Base-by-base conservation (phyloP, 2,113 vertebrate species). In the Oceanites oceanicus region DNA sequence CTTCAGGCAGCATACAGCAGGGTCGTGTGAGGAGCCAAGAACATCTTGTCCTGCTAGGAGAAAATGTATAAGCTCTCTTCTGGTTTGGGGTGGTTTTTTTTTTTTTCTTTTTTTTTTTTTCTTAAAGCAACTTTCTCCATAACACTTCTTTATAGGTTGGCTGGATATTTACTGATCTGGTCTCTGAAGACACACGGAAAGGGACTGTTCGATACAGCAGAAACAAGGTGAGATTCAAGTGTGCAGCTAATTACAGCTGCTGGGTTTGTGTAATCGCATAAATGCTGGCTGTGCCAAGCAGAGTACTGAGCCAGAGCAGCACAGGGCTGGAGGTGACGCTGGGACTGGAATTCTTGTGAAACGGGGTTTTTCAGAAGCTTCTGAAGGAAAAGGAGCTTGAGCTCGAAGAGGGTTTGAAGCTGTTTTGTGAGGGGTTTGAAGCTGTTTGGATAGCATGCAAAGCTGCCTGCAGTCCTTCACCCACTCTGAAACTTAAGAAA, bases 151-250 rank as follows among this genome's bases (percentile, higher is more conserved):
- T 92, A 70, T 62, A 99, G 99, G 99, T 99, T 78, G 99, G 99
- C 61, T 99, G 99, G 99, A 99, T 99, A 97, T 99, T 99, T 92
- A 99, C 99, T 34, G 99, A 99, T 92, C 98, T 99, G 58, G 97
- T 99, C 62, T 99, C 99, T 1, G 99, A 99, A 95, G 99, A 99
- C 72, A 99, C 99, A 10, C 99, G 99, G 91, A 99, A 99, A 98
- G 99, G 99, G 7, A 99, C 99, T 0, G 99, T 99, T 73, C 98
- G 99, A 38, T 99, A 99, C 98, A 98, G 98, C 79, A 98, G 99
- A 59, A 99, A 99, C 96, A 98, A 99, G 98, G 99, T 99, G 95
- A 98, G 98, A 8, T 14, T 75, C 40, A 25, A 72, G 44, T 0
- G 17, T 65, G 58, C 55, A 34, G 59, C 4, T 14, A 4, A 27